Base-by-base conservation (phyloP, 2,888 invertebrate genomes). In the Oxycera nigricornis region DNA sequence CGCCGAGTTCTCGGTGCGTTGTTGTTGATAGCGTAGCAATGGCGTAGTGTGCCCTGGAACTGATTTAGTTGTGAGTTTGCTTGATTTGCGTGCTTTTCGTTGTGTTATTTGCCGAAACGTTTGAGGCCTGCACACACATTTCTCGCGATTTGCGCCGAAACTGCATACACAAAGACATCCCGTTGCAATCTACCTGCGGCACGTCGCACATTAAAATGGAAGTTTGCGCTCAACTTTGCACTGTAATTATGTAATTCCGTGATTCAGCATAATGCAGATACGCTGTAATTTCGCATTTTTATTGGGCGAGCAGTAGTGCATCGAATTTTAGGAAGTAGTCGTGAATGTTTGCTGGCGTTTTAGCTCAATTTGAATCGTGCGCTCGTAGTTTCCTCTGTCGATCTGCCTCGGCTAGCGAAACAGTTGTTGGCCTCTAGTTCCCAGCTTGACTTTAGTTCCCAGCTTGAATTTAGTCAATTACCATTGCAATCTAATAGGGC, bases 181-280 rank as follows among this genome's bases (percentile, higher is more conserved):
- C 17, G 4, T 4, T 17, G 14, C 31, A 61, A 59, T 30, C 30
- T 14, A 17, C 61, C 30, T 20, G 4, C 35, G 7, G n/a, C 20
- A 30, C 61, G 17, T 30, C 9, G 59, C 20, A 31, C 61, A 28
- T 55, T 26, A 26, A 17, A 3, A 17, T 46, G 9, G 2, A 46
- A 14, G 30, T 61, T 61, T 31, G 20, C 61, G 61, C n/a, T 24
- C 14, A 31, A 7, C 31, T 61, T 31, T 61, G 26, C n/a, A 14
- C 2, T 61, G 61, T 30, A 61, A 30, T 61, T 61, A 61, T 61
- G 31, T 61, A 61, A 61, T 61, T 30, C 20, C 20, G 30, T 31
- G 31, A 31, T 14, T 30, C 52, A 55, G 52, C 20, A 55, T 55
- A 24, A 9, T 55, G 52, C 52, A 55, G 52, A 24, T 2, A 11